phyloP scores from a whole-genome alignment of 2,113 vertebrate species.

The Dolichallabes microphthalmus region DNA sequence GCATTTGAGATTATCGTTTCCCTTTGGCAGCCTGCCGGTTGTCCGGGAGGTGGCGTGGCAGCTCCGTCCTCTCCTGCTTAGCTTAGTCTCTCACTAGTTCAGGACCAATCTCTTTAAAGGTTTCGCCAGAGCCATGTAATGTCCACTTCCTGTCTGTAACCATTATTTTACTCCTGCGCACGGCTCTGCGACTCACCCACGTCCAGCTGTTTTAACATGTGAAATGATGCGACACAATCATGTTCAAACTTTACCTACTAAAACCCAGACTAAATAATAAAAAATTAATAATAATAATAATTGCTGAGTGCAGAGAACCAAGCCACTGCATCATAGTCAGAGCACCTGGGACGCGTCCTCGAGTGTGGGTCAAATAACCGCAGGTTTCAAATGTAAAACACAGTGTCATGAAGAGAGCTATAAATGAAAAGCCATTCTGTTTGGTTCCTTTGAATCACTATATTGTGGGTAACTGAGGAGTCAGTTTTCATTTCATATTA shows the following conservation, averaged over 20 bases:
- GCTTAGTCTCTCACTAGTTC: conserved; percentile 12
- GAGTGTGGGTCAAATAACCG: neutral
- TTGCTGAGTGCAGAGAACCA: neutral
- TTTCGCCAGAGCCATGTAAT: conserved; percentile 33
- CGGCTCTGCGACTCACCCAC: conserved; percentile 21
- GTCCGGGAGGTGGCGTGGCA: neutral
- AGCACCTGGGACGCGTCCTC: neutral
- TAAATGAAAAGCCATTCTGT: neutral
- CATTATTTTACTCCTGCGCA: neutral
- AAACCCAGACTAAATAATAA: neutral
- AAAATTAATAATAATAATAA: too few species aligned
- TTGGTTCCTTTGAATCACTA: neutral
- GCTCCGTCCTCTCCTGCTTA: conserved; percentile 23
- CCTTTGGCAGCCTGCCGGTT: conserved; percentile 7
- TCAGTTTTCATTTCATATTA: neutral
- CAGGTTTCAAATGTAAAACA: conserved; percentile 8
- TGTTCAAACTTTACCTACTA: neutral
- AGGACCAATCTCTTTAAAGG: conserved; percentile 12
- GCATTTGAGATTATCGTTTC: conserved; percentile 22
- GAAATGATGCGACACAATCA: neutral
- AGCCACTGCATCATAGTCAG: neutral
- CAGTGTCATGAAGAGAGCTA: neutral
- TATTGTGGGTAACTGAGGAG: neutral
- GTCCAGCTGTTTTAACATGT: neutral
- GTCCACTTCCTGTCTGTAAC: neutral